phyloP scores from a whole-genome alignment of 2,888 invertebrate genomes.

The Caenorhabditis sp. region DNA sequence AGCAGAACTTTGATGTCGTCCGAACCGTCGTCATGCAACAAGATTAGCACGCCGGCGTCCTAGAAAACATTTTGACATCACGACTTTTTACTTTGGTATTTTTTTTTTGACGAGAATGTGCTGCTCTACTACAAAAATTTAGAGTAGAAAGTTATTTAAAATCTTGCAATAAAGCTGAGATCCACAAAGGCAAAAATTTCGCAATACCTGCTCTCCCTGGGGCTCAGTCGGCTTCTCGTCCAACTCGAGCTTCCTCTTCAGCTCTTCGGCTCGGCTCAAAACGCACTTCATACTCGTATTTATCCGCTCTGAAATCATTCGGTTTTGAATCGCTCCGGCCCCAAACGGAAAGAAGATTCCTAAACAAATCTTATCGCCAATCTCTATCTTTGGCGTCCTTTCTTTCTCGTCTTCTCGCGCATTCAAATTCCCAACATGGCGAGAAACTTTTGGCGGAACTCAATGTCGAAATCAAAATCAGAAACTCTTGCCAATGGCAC shows the following conservation, averaged over 20 bases:
- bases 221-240: conserved; percentile 9
- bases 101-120: too few relatives aligned
- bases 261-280: conserved; percentile 8
- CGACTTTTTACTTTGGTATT: too few relatives aligned
- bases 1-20: conserved; percentile 55
- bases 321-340: background rate
- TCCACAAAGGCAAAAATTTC: too few relatives aligned
- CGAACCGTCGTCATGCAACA: conserved; percentile 37
- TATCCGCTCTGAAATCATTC: background rate
- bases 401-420: conserved; percentile 16
- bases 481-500: background rate
- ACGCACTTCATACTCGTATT: conserved; percentile 3
- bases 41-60: conserved; percentile 64
- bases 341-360: background rate
- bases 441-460: background rate
- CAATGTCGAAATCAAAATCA: too few relatives aligned
- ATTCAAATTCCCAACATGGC: background rate
- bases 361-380: conserved; percentile 27
- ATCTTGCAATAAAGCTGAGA: too few relatives aligned
- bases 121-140: too few relatives aligned
- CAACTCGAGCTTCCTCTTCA: conserved; percentile 22
- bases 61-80: conserved; percentile 11
- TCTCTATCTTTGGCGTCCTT: conserved; percentile 23
- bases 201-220: conserved; percentile 30
- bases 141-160: too few relatives aligned